These are phyloP conservation scores for Borostomias antarcticus DNA, from an alignment of 2,797 vertebrate species.

Conservation along the genomic window DNA sequence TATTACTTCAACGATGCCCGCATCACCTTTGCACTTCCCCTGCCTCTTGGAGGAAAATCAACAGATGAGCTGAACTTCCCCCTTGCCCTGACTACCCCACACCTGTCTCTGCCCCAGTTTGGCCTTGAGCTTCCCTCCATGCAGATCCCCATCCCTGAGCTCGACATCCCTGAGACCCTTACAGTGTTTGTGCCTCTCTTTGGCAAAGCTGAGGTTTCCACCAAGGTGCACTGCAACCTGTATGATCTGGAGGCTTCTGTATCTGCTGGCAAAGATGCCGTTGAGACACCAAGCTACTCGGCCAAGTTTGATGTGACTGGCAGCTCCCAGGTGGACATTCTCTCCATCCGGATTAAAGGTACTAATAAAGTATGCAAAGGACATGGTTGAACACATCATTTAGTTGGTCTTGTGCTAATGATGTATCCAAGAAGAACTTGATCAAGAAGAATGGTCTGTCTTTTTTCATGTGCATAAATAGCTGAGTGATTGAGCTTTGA, in stretches of 20 bases:
- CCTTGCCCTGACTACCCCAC: constrained; percentile 75
- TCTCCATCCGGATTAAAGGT: constrained; percentile 87
- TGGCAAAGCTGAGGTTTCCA: constrained; percentile 81
- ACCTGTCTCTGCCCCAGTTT: constrained; percentile 73
- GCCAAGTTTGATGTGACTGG: constrained; percentile 78
- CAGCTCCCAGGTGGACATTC: constrained; percentile 79
- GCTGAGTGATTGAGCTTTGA: too few species aligned
- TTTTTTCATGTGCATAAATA: too few species aligned
- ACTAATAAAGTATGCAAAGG: too few species aligned
- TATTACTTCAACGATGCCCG: constrained; percentile 82
- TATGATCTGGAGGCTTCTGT: constrained; percentile 85
- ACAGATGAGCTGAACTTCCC: constrained; percentile 79
- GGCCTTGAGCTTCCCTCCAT: constrained; percentile 78
- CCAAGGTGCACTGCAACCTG: constrained; percentile 85
- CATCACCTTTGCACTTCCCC: constrained; percentile 76
- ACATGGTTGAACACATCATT: too few species aligned
- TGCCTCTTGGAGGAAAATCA: constrained; percentile 89
- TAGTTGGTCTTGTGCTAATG: too few species aligned
- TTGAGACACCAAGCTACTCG: constrained; percentile 70
- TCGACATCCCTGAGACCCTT: constrained; percentile 80
- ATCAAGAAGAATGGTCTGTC: too few species aligned
- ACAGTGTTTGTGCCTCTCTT: constrained; percentile 80
- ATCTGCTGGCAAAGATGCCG: constrained; percentile 77
- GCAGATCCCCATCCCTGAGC: constrained; percentile 78
- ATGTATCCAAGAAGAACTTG: too few species aligned